Base-by-base conservation (phyloP, 2,797 vertebrate species). In the Mormyrus hasselquistii region DNA sequence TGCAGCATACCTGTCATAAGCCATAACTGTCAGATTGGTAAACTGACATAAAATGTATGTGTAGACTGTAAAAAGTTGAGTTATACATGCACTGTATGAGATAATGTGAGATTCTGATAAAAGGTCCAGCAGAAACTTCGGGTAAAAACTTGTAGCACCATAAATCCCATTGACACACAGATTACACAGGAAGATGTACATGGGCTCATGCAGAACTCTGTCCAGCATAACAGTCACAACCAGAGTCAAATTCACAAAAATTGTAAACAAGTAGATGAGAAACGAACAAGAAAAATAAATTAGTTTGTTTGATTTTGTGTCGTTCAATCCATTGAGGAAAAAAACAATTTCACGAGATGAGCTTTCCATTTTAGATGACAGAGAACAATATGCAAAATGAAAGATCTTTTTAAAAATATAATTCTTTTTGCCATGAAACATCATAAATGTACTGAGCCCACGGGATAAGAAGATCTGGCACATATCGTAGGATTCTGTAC, bases 1-100 rank as follows among this genome's bases (percentile, higher is more conserved):
- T 53, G 94, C 94, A 10, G 95, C 10, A 90, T 94, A 95, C n/a
- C 94, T 94, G 92, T 95, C 95, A 38, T 92, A 94, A 3, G 94
- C 93, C 94, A 95, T 95, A 38, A 93, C 89, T 0, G 95, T 92
- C 59, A 95, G 91, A 25, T 55, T 91, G 59, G 90, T 91, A 87
- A 89, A 89, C 88, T 95, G 93, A 6, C 91, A 93, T 86, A 94
- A 94, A 0, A 91, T 0, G 12, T 91, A 95, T 0, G 0, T 19
- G 59, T 94, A 95, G 2, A 92, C 69, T 0, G 8, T 29, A 4
- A 90, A 92, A 0, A 93, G 79, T 89, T 96, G 95, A 0, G 19
- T 0, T 8, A 96, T 0, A 41, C 95, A 96, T 55, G 93, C 92
- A 0, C 0, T 0, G 85, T 93, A 94, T 0, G 93, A 87, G 88